Conservation (phyloP, 1,140 invertebrate species). For the Argopecten irradians region DNA sequence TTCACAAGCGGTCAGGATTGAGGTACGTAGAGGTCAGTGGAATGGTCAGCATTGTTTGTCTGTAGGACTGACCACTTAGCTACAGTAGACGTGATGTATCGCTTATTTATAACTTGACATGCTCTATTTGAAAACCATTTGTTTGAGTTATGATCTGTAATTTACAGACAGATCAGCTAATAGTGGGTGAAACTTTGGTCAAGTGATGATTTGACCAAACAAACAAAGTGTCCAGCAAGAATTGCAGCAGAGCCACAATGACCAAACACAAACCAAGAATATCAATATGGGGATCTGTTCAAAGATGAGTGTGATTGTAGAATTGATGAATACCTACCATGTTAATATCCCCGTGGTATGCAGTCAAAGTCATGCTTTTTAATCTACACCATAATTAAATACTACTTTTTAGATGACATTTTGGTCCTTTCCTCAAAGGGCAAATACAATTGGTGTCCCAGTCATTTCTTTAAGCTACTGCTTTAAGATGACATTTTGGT, state of each 20-base stretch:
- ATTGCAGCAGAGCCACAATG: not conserved
- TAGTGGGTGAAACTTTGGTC: not conserved
- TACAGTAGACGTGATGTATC: not conserved
- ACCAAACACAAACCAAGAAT: not conserved
- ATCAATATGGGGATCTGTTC: not conserved
- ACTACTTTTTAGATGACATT: too few species aligned
- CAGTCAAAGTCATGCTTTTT: too few species aligned
- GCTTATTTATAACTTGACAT: not conserved
- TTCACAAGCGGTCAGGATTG: not conserved
- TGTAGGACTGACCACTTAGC: not conserved
- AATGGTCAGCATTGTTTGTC: not conserved
- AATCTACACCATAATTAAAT: too few species aligned
- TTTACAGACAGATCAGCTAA: not conserved
- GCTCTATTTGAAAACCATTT: not conserved
- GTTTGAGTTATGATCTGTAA: conserved; percentile 17
- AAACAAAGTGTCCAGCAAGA: not conserved
- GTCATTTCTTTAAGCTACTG: too few species aligned
- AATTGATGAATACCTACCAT: not conserved
- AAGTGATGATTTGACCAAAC: not conserved
- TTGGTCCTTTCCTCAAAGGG: too few species aligned
- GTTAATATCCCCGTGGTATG: too few species aligned
- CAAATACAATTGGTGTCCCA: too few species aligned
- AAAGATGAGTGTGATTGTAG: not conserved
- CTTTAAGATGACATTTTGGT: too few species aligned
- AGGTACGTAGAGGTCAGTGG: not conserved